Conservation (phyloP, 1,140 invertebrate species). For the Neodiprion pinetum region DNA sequence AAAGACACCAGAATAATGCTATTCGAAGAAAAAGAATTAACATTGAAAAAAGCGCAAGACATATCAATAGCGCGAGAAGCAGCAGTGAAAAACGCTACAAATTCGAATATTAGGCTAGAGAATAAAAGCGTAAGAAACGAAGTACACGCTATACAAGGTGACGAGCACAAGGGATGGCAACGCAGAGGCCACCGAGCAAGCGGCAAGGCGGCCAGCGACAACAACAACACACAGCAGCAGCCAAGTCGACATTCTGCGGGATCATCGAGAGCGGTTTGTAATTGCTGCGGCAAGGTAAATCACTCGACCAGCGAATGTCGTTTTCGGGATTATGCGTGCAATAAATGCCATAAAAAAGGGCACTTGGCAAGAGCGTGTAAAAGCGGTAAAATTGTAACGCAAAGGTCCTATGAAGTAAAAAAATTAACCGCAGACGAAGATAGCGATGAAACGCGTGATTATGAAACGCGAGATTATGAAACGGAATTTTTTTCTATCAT, state of each 20-base stretch:
- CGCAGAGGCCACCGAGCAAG: background rate
- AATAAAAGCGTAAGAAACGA: conserved; percentile 10
- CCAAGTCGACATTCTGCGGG: no score
- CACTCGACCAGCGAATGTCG: conserved; percentile 26
- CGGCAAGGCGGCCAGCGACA: conserved; percentile 6
- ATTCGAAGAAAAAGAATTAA: conserved; percentile 20
- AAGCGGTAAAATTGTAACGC: no score
- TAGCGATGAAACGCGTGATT: background rate
- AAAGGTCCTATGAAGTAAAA: background rate
- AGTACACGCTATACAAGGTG: conserved; percentile 8
- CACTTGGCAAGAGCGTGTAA: conserved; percentile 18
- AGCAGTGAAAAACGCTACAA: conserved; percentile 17
- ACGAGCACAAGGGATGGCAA: background rate
- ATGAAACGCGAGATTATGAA: background rate
- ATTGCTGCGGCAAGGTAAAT: conserved; percentile 27
- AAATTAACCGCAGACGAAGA: conserved; percentile 20
- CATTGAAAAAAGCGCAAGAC: conserved; percentile 17
- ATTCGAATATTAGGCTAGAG: conserved; percentile 7
- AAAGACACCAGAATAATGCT: conserved; percentile 11
- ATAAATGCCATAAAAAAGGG: conserved; percentile 26
- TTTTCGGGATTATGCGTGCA: conserved; percentile 27
- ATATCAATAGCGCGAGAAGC: conserved; percentile 17
- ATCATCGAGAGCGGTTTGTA: conserved; percentile 10
- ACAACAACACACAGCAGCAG: conserved; percentile 10
- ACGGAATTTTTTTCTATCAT: background rate